phyloP scores from a whole-genome alignment of 2,113 vertebrate genomes.

The Ranitomeya variabilis region DNA sequence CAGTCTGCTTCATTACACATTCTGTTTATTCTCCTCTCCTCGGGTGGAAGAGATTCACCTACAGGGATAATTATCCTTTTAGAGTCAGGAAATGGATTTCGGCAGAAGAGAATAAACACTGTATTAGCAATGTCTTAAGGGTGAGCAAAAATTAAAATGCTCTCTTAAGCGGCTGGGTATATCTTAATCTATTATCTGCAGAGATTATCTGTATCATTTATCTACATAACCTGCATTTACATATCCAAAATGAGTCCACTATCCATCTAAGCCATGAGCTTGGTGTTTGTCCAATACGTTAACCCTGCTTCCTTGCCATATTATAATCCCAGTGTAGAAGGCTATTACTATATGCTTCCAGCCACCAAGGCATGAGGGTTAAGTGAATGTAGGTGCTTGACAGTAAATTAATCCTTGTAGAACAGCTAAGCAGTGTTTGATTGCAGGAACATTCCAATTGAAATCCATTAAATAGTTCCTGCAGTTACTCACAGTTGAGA shows the following conservation, averaged over 20 bases:
- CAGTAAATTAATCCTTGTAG: neutral
- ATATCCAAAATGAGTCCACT: slow-evolving; percentile 30
- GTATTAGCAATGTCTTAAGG: slow-evolving; percentile 57
- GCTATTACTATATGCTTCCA: neutral
- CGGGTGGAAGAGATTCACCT: slow-evolving; percentile 60
- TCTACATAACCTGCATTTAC: slow-evolving; percentile 53
- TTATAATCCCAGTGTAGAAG: neutral
- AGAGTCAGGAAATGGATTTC: slow-evolving; percentile 56
- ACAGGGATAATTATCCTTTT: slow-evolving; percentile 62
- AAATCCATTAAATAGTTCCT: neutral
- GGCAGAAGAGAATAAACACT: slow-evolving; percentile 61
- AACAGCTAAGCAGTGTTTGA: neutral
- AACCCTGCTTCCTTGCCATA: slow-evolving; percentile 11
- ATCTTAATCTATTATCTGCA: slow-evolving; percentile 57
- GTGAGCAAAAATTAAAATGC: slow-evolving; percentile 51
- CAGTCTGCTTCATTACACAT: slow-evolving; percentile 55
- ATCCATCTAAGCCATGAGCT: slow-evolving; percentile 27
- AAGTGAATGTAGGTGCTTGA: neutral
- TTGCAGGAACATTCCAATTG: neutral
- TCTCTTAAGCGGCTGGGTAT: slow-evolving; percentile 53
- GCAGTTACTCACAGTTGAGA: neutral
- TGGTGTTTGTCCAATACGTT: slow-evolving; percentile 10
- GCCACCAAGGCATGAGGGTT: neutral
- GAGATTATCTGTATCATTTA: slow-evolving; percentile 58
- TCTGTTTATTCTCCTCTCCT: slow-evolving; percentile 52